phyloP scores from a whole-genome alignment of 2,113 vertebrate species.

The Pungitius pungitius region DNA sequence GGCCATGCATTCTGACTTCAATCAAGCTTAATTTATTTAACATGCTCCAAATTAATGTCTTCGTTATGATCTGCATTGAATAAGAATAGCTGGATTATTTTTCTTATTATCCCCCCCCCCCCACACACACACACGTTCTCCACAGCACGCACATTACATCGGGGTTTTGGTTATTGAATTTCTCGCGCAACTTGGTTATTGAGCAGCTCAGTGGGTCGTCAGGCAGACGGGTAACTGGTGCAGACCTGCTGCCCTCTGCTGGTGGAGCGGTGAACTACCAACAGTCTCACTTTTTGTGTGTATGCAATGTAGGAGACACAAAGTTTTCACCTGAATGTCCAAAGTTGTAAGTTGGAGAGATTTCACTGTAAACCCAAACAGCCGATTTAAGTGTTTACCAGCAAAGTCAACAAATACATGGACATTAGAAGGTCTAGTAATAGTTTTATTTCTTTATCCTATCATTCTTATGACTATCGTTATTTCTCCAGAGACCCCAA shows the following conservation, averaged over 20 bases:
- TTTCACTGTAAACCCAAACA: too few relatives aligned
- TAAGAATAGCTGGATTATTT: conserved; percentile 54
- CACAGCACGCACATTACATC: conserved; percentile 40
- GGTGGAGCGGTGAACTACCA: conserved; percentile 21
- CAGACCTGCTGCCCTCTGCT: conserved; percentile 53
- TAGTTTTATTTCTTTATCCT: too few relatives aligned
- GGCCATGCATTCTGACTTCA: conserved; percentile 53
- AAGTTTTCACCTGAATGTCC: too few relatives aligned
- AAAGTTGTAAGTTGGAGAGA: too few relatives aligned
- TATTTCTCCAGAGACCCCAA: too few relatives aligned
- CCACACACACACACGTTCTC: background rate
- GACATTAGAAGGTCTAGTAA: too few relatives aligned
- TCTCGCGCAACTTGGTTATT: conserved; percentile 38
- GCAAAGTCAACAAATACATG: too few relatives aligned
- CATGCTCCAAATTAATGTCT: conserved; percentile 57
- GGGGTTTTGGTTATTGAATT: conserved; percentile 41
- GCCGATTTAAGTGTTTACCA: too few relatives aligned
- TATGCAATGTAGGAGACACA: too few relatives aligned
- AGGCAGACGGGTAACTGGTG: conserved; percentile 1
- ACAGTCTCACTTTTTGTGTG: background rate
- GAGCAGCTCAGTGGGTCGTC: conserved; percentile 1
- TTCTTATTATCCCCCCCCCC: conserved; percentile 33
- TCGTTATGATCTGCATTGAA: conserved; percentile 44
- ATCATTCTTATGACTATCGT: too few relatives aligned
- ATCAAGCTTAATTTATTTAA: conserved; percentile 59